phyloP scores from a whole-genome alignment of 2,797 vertebrate genomes.

The Gymnoscopelus microlampas region DNA sequence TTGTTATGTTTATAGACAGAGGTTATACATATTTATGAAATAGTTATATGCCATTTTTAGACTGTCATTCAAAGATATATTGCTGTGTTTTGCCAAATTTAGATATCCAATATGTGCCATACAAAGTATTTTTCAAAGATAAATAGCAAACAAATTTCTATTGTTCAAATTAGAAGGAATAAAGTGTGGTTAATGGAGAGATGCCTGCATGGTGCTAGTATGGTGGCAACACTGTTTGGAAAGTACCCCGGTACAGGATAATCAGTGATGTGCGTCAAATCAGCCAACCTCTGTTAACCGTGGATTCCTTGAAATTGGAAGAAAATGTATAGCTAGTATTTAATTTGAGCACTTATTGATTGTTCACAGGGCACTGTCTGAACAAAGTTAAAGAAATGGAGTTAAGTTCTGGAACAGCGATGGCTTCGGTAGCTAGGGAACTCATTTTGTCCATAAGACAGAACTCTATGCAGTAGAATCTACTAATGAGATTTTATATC shows the following conservation, averaged over 20 bases:
- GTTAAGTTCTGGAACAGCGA: constrained; percentile 31
- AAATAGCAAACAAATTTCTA: constrained; percentile 50
- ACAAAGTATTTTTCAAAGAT: constrained; percentile 71
- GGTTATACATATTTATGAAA: constrained; percentile 60
- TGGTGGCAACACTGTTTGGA: constrained; percentile 20
- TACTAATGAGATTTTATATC: constrained; percentile 70
- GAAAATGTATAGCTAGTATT: too few species aligned
- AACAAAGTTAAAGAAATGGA: constrained; percentile 3
- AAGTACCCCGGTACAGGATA: constrained; percentile 36
- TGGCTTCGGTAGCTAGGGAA: constrained; percentile 60
- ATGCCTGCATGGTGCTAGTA: constrained; percentile 19
- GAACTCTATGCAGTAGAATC: constrained; percentile 80
- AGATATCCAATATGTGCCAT: constrained; percentile 78
- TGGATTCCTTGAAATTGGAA: neutral
- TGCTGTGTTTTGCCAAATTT: constrained; percentile 74
- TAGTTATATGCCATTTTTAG: constrained; percentile 62
- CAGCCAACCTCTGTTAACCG: neutral
- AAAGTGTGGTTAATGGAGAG: constrained; percentile 32
- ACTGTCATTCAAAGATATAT: constrained; percentile 61
- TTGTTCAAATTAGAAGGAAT: constrained; percentile 46
- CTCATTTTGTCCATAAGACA: constrained; percentile 58
- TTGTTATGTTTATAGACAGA: constrained; percentile 69
- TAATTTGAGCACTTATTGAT: constrained; percentile 29
- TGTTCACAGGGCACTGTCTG: constrained; percentile 32
- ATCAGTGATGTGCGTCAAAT: constrained; percentile 36